Evolutionary conservation across 1,140 invertebrate species (phyloP), one percentile per base, ranked within the genome.

Genomic region (Pseudachorutes palmiensis): DNA sequence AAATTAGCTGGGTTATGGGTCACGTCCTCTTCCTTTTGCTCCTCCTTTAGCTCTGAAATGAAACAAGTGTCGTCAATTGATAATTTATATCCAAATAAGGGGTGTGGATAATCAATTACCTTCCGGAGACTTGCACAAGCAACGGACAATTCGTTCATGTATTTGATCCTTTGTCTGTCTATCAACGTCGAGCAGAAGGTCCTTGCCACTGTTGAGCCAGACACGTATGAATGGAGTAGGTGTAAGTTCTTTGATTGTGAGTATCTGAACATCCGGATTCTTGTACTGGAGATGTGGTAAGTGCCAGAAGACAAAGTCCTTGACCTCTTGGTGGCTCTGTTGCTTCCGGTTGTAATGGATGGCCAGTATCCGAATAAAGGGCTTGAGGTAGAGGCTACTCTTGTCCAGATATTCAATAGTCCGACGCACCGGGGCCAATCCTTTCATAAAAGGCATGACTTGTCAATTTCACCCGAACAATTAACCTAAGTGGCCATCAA

Each of bases 391-490:
- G 60, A 97, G 76, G 74, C 81, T 85, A 0, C 91, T 90, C 51
- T 87, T 83, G 74, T 93, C 83, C 66, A 98, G 81, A 82, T 97
- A 97, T 66, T 90, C 82, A 16, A 94, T 70, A 28, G 94, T 97
- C 69, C 93, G 85, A 74, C 94, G 82, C 49, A 98, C 85, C 57
- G 95, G 93, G 75, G 88, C 87, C 73, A 78, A 80, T 72, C 94
- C 95, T 84, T 88, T 90, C 91, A 97, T 94, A 82, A 98, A 97
- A 74, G 92, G 92, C 94, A 97, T 97, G 73, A 78, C 84, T 30
- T 33, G 31, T 62, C 29, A 57, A 60, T 60, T 16, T 60, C 58
- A n/a, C 14, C 26, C 58, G 24, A 19, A 55, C 51, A 55, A 55
- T 55, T 55, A 19, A 55, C 51, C 51, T 55, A 55, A 55, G 51